Conservation (phyloP, 1,140 invertebrate species). For the Pogonomyrmex barbatus region DNA sequence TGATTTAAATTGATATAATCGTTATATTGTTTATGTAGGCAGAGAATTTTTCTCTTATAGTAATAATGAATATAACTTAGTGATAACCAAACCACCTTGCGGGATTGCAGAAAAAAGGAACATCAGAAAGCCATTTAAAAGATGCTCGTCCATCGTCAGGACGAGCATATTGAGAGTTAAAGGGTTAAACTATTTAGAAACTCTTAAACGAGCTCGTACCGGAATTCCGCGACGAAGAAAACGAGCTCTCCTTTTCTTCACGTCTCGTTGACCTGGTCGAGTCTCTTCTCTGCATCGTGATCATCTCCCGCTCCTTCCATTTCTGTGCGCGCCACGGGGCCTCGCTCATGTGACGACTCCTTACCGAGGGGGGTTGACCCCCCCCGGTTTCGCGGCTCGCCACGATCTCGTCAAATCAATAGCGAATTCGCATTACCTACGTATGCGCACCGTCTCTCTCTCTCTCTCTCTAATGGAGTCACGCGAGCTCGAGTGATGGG, state of each 20-base stretch:
- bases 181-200: conserved; percentile 1
- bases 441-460: neutral
- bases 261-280: conserved; percentile 74
- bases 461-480: conserved; percentile 47
- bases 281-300: conserved; percentile 82
- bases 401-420: conserved; percentile 8
- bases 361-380: neutral
- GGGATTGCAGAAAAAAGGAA: neutral
- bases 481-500: neutral
- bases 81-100: neutral
- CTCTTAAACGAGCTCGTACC: conserved; percentile 37
- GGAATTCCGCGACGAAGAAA: conserved; percentile 50
- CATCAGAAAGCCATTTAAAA: neutral
- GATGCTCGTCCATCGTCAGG: neutral
- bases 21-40: too few relatives aligned
- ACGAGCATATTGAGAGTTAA: neutral
- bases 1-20: neutral
- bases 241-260: conserved; percentile 81
- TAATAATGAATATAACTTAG: neutral
- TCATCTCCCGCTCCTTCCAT: conserved; percentile 72
- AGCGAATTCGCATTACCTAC: conserved; percentile 1
- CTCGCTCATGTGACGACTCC: neutral
- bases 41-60: neutral
- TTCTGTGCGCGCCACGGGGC: conserved; percentile 57
- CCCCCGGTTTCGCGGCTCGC: conserved; percentile 1